Conservation (phyloP, 2,888 invertebrate species). For the Brenthis hecate region DNA sequence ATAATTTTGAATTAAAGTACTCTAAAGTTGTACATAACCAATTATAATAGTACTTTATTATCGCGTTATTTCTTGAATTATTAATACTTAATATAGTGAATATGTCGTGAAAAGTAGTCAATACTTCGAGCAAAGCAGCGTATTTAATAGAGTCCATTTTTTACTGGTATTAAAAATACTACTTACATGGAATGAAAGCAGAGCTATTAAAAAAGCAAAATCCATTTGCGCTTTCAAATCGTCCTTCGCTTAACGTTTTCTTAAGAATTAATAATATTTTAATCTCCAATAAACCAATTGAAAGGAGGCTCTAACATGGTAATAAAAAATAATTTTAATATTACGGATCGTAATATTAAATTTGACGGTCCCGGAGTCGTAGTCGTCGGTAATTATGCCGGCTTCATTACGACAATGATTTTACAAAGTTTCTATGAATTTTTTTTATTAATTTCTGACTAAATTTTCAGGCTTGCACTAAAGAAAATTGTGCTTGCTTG, state of each 20-base stretch:
- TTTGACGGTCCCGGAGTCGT: constrained; percentile 23
- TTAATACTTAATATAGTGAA: too few relatives aligned
- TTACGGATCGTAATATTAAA: constrained; percentile 19
- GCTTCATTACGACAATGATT: constrained; percentile 16
- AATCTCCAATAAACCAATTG: constrained; percentile 26
- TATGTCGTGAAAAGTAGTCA: too few relatives aligned
- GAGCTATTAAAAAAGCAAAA: background rate
- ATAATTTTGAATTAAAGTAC: too few relatives aligned
- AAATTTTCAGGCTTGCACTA: background rate
- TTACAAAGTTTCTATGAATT: background rate
- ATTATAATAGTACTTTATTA: too few relatives aligned
- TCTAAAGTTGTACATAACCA: too few relatives aligned
- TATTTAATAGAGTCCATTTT: too few relatives aligned
- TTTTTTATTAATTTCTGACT: constrained; percentile 4
- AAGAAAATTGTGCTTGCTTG: background rate
- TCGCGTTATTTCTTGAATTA: too few relatives aligned
- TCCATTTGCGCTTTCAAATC: background rate
- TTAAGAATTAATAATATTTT: constrained; percentile 9
- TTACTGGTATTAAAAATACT: too few relatives aligned
- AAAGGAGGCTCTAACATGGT: constrained; percentile 14
- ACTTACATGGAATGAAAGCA: background rate
- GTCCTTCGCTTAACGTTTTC: constrained; percentile 10
- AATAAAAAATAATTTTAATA: constrained; percentile 30
- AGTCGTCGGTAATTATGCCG: constrained; percentile 23
- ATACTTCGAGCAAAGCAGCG: too few relatives aligned